Base-by-base conservation (phyloP, 2,797 vertebrate genomes). In the Stomatorhinus walkeri region DNA sequence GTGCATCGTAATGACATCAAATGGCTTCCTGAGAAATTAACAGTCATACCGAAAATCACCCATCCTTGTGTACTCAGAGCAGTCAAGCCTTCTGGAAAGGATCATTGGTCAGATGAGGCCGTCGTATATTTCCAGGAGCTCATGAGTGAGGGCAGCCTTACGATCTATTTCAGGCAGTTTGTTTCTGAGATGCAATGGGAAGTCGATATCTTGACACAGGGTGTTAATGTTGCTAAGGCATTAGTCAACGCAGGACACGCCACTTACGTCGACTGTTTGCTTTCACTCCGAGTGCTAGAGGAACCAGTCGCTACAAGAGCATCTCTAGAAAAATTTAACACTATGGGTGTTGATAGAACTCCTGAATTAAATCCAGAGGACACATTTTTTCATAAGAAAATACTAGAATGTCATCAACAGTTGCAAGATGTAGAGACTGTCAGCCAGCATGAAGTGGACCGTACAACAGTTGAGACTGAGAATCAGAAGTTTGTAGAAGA, bases 41-140 rank as follows among this genome's bases (percentile, higher is more conserved):
- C 85, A 0, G 16, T 48, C 7, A 91, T 97, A 7, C 97, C 97
- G 0, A 94, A 93, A 64, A 91, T 96, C 76, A 95, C 93, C 22
- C 95, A 96, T 76, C 94, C 94, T n/a, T 98, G 97, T 90, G 48
- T 91, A 49, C 94, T 99, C 88, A 92, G 93, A 89, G 95, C 94
- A 24, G 91, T 95, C 14, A 93, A 92, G 89, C 97, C 98, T 54
- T 91, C 89, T 7, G 84, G 86, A 36, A 93, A 93, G 4, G 54
- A 92, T 0, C 90, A 92, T 5, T 99, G 98, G 97, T 95, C 92
- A 12, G 93, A 96, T 85, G 94, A 96, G 76, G 96, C 96, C 0
- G 92, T 92, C 0, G 43, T 91, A n/a, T 93, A 96, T 91, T 96
- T 97, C 91, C 94, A 95, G 90, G 79, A 95, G 16, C 93, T 94